These are phyloP conservation scores for Cranoglanis bouderius DNA, from an alignment of 2,113 vertebrate species.

Conservation along the genomic window DNA sequence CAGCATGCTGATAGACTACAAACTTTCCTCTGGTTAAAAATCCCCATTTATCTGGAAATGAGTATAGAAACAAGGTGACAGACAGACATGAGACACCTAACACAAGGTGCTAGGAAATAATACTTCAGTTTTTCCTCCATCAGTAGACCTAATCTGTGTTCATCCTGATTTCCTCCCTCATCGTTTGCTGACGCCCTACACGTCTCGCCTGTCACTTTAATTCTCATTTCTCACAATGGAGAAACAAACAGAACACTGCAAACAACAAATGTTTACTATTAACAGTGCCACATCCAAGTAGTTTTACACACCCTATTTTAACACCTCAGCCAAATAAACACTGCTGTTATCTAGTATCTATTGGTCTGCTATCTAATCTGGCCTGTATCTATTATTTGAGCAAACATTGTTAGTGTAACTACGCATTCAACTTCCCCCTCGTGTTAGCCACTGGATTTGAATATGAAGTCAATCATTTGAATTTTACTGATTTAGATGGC, in stretches of 20 bases:
- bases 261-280: slow-evolving; percentile 5
- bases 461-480: slow-evolving; percentile 8
- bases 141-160: slow-evolving; percentile 14
- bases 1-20: neutral
- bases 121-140: neutral
- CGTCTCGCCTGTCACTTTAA: neutral
- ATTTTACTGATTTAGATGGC: neutral
- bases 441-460: neutral
- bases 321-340: neutral
- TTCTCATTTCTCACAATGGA: neutral
- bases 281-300: neutral
- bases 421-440: neutral
- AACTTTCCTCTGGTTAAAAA: slow-evolving; percentile 26
- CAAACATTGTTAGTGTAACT: slow-evolving; percentile 1
- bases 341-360: neutral
- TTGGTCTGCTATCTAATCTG: slow-evolving; percentile 18
- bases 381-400: slow-evolving; percentile 2
- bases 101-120: neutral
- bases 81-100: neutral
- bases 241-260: neutral
- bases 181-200: neutral
- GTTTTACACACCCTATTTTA: slow-evolving; percentile 6
- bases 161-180: neutral
- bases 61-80: slow-evolving; percentile 3
- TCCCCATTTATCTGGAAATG: slow-evolving; percentile 33